A percentile compares a stretch with the other conserved stretches of the same genome.
These are phyloP conservation scores for Brachycybe producta DNA, from an alignment of 2,888 invertebrate species.

Conservation along the genomic window DNA sequence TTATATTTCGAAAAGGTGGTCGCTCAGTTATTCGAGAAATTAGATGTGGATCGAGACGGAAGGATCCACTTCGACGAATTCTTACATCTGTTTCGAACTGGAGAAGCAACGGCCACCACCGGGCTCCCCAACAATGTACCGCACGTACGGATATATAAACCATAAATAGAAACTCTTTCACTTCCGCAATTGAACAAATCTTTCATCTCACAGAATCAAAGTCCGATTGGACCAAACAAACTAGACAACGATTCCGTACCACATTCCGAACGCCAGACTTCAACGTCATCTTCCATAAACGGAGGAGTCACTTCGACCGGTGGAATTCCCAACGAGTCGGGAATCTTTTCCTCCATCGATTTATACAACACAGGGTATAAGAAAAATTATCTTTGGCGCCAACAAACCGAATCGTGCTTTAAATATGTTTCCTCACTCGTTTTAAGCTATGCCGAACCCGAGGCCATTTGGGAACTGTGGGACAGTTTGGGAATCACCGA, in stretches of 20 bases:
- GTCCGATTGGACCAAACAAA: too few species aligned
- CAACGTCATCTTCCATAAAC: too few species aligned
- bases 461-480: conserved; percentile 33
- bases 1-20: conserved; percentile 36
- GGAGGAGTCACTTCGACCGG: conserved; percentile 3
- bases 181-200: too few species aligned
- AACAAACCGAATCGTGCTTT: not conserved
- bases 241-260: too few species aligned
- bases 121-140: conserved; percentile 17
- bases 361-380: conserved; percentile 15
- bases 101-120: conserved; percentile 27
- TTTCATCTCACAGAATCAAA: too few species aligned
- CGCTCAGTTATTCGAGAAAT: conserved; percentile 49
- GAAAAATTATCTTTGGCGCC: not conserved
- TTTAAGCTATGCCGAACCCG: conserved; percentile 31
- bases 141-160: not conserved
- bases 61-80: conserved; percentile 53
- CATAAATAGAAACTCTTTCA: not conserved
- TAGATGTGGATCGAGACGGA: conserved; percentile 49
- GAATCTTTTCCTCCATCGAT: conserved; percentile 18
- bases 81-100: conserved; percentile 46
- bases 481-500: conserved; percentile 31
- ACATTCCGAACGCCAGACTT: conserved; percentile 9
- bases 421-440: not conserved
- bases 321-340: conserved; percentile 10